Evolutionary conservation across 1,140 invertebrate genomes (phyloP).

Genomic region (Plutomurus gul): DNA sequence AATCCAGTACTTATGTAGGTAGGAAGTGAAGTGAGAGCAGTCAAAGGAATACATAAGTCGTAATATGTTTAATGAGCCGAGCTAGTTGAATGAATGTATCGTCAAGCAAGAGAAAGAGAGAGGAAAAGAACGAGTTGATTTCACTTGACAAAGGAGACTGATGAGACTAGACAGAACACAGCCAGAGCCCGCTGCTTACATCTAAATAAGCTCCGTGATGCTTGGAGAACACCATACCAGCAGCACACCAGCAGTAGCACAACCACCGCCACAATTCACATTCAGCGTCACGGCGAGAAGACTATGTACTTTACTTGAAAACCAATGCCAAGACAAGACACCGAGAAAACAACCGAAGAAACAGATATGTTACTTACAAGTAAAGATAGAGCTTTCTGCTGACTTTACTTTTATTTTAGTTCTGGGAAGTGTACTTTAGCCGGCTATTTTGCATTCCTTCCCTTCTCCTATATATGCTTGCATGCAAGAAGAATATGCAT

Average conservation of each 20-base stretch:
- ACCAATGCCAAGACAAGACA: neutral
- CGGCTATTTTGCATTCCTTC: neutral
- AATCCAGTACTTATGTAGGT: neutral
- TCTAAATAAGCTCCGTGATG: slow-evolving; percentile 13
- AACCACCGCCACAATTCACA: neutral
- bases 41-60: neutral
- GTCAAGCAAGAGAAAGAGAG: too few species aligned
- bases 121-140: neutral
- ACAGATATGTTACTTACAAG: neutral
- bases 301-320: neutral
- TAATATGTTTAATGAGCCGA: neutral
- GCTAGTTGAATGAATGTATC: neutral
- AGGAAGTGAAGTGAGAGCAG: neutral
- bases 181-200: neutral
- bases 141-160: neutral
- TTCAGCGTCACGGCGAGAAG: neutral
- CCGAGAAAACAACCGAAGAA: neutral
- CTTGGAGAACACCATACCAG: neutral
- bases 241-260: neutral
- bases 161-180: neutral
- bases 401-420: slow-evolving; percentile 21
- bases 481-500: too few species aligned
- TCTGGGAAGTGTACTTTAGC: neutral
- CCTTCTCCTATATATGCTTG: neutral
- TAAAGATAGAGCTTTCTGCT: slow-evolving; percentile 3